These are phyloP conservation scores for Lamprologus sp. DNA, from an alignment of 2,113 vertebrate genomes.

Conservation along the genomic window DNA sequence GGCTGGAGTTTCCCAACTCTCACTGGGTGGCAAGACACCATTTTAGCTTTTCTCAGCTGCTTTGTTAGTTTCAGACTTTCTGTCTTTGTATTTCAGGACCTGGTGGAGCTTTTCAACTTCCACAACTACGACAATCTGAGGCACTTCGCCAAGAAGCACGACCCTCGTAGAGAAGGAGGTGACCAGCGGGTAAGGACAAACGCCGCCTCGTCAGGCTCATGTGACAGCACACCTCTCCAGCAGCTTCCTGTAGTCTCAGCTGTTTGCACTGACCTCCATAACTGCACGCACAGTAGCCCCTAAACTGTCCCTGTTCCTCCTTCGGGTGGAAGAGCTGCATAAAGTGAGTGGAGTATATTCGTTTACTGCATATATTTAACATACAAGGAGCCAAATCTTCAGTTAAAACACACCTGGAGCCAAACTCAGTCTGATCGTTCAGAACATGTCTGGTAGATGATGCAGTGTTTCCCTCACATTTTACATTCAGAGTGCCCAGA, in stretches of 20 bases:
- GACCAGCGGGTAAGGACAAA: slow-evolving; percentile 91
- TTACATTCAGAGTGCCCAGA: background rate
- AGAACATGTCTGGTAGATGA: background rate
- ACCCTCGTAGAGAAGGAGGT: slow-evolving; percentile 94
- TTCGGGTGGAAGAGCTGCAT: background rate
- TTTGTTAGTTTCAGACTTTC: background rate
- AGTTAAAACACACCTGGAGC: background rate
- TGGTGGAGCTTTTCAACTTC: slow-evolving; percentile 96
- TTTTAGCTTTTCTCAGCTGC: background rate
- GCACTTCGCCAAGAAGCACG: slow-evolving; percentile 96
- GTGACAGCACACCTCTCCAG: background rate
- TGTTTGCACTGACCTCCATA: background rate
- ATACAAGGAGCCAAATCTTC: background rate
- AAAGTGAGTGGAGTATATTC: background rate
- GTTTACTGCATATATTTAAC: background rate
- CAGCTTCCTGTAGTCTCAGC: background rate
- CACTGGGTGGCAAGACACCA: background rate
- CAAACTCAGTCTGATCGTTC: background rate
- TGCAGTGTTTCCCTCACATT: background rate
- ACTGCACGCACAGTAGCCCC: background rate
- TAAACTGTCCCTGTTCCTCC: background rate
- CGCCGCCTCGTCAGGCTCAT: background rate
- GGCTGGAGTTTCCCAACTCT: background rate
- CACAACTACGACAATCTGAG: slow-evolving; percentile 99
- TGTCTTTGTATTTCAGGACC: slow-evolving; percentile 75